Percentiles rank a stretch among this genome's conserved stretches.
Evolutionary conservation across 1,140 invertebrate genomes (phyloP).

Genomic region (Aethina tumida): DNA sequence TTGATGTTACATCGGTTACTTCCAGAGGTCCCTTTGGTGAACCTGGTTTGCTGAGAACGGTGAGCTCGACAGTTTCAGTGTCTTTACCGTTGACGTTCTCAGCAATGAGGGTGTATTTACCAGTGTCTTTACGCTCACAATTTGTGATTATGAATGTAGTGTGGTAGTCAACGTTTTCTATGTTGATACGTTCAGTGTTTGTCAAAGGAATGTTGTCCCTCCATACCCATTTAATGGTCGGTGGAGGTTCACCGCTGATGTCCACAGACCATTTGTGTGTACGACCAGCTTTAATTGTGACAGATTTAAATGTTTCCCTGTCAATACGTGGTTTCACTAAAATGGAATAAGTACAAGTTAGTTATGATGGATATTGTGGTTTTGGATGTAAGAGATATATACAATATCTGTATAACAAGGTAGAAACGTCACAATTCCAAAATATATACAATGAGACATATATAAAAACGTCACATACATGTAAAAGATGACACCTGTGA

Average conservation of each 20-base stretch:
- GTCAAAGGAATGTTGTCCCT: slow-evolving; percentile 71
- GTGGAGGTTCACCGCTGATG: slow-evolving; percentile 80
- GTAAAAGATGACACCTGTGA: too few species aligned
- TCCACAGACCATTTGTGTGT: slow-evolving; percentile 90
- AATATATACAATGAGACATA: slow-evolving; percentile 17
- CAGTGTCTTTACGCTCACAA: slow-evolving; percentile 78
- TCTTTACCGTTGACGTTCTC: slow-evolving; percentile 87
- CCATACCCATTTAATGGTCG: slow-evolving; percentile 78
- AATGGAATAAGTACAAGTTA: slow-evolving; percentile 20
- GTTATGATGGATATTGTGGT: slow-evolving; percentile 3
- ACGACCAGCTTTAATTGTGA: slow-evolving; percentile 79
- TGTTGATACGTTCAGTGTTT: slow-evolving; percentile 74
- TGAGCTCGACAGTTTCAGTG: slow-evolving; percentile 80
- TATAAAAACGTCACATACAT: too few species aligned
- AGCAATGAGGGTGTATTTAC: slow-evolving; percentile 80
- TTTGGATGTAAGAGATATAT: slow-evolving; percentile 9
- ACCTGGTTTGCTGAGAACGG: slow-evolving; percentile 79
- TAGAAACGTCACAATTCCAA: slow-evolving; percentile 26
- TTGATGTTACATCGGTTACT: slow-evolving; percentile 76
- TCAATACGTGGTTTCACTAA: slow-evolving; percentile 79
- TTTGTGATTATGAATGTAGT: slow-evolving; percentile 80
- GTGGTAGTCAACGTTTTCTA: slow-evolving; percentile 85
- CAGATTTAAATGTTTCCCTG: slow-evolving; percentile 73
- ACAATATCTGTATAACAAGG: slow-evolving; percentile 17
- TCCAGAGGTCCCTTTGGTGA: slow-evolving; percentile 82